Conservation (phyloP, 1,140 invertebrate species). For the Mesaphorura yosii region DNA sequence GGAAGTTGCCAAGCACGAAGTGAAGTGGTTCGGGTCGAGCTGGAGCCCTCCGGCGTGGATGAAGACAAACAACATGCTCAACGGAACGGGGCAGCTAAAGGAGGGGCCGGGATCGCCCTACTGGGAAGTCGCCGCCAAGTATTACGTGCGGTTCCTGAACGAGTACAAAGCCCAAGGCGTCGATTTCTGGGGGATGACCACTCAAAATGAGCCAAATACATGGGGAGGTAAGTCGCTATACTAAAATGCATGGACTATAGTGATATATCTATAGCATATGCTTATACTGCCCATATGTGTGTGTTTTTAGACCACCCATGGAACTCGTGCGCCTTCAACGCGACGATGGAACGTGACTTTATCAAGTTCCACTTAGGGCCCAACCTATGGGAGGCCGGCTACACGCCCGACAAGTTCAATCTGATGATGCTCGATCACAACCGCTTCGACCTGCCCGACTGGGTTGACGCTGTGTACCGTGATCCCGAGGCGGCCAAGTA, state of each 20-base stretch:
- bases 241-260: too few relatives aligned
- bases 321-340: constrained; percentile 40
- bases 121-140: constrained; percentile 10
- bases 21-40: constrained; percentile 52
- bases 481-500: constrained; percentile 48
- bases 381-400: constrained; percentile 45
- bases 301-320: constrained; percentile 57
- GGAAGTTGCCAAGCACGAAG: too few relatives aligned
- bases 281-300: too few relatives aligned
- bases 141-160: constrained; percentile 41
- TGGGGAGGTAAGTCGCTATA: too few relatives aligned
- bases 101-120: neutral
- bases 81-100: neutral
- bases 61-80: constrained; percentile 45
- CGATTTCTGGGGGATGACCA: constrained; percentile 50
- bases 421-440: too few relatives aligned
- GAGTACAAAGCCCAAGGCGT: constrained; percentile 44
- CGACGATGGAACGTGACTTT: constrained; percentile 41
- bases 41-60: constrained; percentile 88
- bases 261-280: too few relatives aligned
- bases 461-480: constrained; percentile 4
- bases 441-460: constrained; percentile 1
- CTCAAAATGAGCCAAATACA: constrained; percentile 36
- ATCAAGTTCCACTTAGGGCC: constrained; percentile 54
- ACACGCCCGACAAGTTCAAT: constrained; percentile 38